Conservation (phyloP, 2,113 vertebrate species). For the Callaeas wilsoni region DNA sequence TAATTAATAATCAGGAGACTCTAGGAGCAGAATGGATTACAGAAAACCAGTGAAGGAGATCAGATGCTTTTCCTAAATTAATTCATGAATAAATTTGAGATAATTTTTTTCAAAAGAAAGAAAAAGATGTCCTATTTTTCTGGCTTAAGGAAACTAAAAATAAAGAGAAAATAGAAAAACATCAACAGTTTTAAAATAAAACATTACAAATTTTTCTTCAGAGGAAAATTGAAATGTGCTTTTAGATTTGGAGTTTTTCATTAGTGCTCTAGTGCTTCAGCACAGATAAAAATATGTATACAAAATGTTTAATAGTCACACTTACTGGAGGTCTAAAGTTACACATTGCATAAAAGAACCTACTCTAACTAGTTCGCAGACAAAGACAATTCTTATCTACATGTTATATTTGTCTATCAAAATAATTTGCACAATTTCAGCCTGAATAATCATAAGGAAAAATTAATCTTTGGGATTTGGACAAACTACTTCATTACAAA, state of each 20-base stretch:
- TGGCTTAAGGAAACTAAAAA: neutral
- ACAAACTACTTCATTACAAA: neutral
- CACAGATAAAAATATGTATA: neutral
- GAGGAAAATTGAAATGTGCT: neutral
- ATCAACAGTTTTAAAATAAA: neutral
- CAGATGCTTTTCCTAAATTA: neutral
- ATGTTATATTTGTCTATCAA: neutral
- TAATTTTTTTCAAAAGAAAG: neutral
- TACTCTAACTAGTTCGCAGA: neutral
- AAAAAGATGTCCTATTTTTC: neutral
- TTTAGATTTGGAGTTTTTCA: neutral
- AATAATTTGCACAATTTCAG: neutral
- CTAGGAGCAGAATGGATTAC: neutral
- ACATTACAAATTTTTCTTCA: neutral
- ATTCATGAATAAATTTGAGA: neutral
- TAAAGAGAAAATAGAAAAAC: neutral
- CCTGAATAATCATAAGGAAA: neutral
- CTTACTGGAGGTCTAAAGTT: neutral
- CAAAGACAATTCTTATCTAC: neutral
- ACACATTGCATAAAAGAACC: neutral
- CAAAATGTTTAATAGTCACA: neutral
- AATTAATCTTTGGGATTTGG: neutral
- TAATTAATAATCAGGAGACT: neutral
- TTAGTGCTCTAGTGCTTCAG: neutral
- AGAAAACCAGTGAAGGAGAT: neutral